Base-by-base conservation (phyloP, 2,888 invertebrate genomes). In the Drosophila emarginata region DNA sequence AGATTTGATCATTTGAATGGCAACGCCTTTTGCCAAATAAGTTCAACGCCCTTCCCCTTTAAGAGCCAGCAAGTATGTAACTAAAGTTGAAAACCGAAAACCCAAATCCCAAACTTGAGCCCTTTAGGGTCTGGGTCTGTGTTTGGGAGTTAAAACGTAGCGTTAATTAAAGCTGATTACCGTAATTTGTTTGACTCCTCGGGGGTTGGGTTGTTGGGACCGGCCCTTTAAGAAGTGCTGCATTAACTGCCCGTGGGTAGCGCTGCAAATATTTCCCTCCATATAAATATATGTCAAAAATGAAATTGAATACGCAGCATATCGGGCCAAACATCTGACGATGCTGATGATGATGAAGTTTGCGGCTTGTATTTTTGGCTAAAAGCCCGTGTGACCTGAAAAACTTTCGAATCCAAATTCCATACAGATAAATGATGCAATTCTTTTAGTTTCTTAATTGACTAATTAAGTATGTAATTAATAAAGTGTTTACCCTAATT, bases 101-200 rank as follows among this genome's bases (percentile, higher is more conserved):
- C 2, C 9, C 51, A 56, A 50, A 57, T 21, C 64, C 50, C 37
- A 54, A 45, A 63, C 36, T 39, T 26, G 12, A 32, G 60, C 69
- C 69, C 82, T 77, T 73, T 65, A 50, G 63, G 64, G 23, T 67
- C 54, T 36, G 45, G 32, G 9, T 67, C 54, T 36, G 45, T 9
- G 9, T 32, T 32, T 32, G 32, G 12, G 45, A 82, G 86, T 76
- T 82, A 76, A 81, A 85, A 84, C 69, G 79, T 64, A 70, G 82
- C 78, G 80, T 86, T 84, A 86, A 84, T 88, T 88, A 80, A 88
- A 76, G 71, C 80, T 75, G 84, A 88, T 84, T 82, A 86, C 83
- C 53, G 75, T 88, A 86, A 84, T 84, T 82, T 86, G 88, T 84
- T 78, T 73, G 72, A 74, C 72, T 76, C 86, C 76, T 78, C 69